Base-by-base conservation (phyloP, 2,113 vertebrate species). In the Channa maculata region DNA sequence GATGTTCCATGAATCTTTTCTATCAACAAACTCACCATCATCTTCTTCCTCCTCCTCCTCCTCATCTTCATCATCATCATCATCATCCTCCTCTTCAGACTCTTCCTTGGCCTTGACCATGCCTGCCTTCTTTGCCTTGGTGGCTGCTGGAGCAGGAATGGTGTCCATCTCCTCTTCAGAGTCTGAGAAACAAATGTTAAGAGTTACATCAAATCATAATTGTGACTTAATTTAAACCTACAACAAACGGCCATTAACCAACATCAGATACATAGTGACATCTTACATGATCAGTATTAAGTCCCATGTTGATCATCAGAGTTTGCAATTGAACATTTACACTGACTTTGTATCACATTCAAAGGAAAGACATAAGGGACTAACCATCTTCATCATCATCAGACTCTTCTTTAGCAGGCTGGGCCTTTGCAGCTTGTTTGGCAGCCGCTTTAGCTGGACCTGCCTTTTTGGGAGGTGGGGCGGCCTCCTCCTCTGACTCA, bases 131-230 rank as follows among this genome's bases (percentile, higher is more conserved):
- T 98, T 99, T 39, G 94, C 94, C 15, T 95, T 96, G 5, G 92
- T 64, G 44, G 86, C 93, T 11, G 91, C 88, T 69, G 86, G 89
- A 33, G 91, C 88, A 11, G 91, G 90, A 4, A 95, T 75, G 1
- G 91, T 95, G 55, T 98, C 97, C 97, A 98, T 98, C 81, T 97
- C 97, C 43, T 98, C 94, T 51, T 98, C 98, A 10, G 96, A 98
- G 2, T 96, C 96, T 98, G 57, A 51, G 77, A 24, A 0, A 49
- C 6, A 24, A 13, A 0, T 1, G 0, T 9, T n/a, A 24, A 24
- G 24, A 24, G 24, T 24, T 1, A 24, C 2, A 11, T 37, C 15
- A 5, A 0, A 15, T 5, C 3, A 0, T 43, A 5, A 24, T 0
- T 34, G 12, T 9, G 7, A 11, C 5, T 0, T 13, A 34, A 69